These are phyloP conservation scores for Alviniconcha marisindica DNA, from an alignment of 1,140 invertebrate species.

Conservation along the genomic window DNA sequence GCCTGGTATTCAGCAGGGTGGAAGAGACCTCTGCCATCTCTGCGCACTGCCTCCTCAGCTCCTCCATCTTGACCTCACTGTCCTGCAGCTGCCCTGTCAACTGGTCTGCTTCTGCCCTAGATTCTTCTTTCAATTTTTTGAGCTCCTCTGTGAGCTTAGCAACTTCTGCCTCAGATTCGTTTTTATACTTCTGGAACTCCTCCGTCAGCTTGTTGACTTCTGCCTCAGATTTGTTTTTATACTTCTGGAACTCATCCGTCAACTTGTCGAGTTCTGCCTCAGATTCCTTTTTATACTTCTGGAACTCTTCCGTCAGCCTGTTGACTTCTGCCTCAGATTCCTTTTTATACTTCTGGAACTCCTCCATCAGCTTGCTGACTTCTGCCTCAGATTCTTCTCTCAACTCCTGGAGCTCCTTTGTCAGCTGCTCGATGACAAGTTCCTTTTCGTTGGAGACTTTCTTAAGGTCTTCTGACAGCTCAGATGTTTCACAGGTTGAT, in stretches of 20 bases:
- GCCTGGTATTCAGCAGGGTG: not conserved
- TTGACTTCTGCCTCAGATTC: not conserved
- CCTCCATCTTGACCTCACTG: constrained; percentile 13
- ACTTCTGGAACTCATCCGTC: not conserved
- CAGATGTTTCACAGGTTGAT: constrained; percentile 29
- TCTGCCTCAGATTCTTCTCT: not conserved
- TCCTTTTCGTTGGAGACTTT: not conserved
- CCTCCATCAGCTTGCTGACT: not conserved
- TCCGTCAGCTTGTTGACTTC: not conserved
- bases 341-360: not conserved
- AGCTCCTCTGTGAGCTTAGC: not conserved
- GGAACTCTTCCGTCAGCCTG: not conserved
- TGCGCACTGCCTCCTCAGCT: constrained; percentile 10
- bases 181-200: not conserved
- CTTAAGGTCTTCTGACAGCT: not conserved
- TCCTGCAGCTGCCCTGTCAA: not conserved
- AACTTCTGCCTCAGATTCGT: not conserved
- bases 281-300: not conserved
- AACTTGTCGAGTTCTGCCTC: not conserved
- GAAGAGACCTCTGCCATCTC: constrained; percentile 18
- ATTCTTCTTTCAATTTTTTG: not conserved
- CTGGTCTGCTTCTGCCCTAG: not conserved
- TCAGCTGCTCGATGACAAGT: not conserved
- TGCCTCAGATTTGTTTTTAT: not conserved
- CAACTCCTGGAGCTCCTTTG: not conserved